Percentiles rank a stretch among this genome's conserved stretches.
These are phyloP conservation scores for Melanargia galathea DNA, from an alignment of 2,888 invertebrate genomes.

Conservation along the genomic window DNA sequence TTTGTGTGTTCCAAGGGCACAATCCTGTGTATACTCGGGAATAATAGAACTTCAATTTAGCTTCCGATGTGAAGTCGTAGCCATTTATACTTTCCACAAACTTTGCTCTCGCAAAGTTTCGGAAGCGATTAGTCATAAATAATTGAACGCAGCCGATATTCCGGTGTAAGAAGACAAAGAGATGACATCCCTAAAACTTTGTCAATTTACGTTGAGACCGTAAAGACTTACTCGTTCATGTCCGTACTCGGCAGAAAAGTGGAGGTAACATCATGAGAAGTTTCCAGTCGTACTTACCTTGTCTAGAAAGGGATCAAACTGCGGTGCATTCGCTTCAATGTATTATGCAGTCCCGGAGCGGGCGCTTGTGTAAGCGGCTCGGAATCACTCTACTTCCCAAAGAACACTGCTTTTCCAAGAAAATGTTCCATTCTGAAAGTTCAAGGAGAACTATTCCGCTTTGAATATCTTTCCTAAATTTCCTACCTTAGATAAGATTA, in stretches of 20 bases:
- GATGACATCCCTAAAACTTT: constrained; percentile 75
- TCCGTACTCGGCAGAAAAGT: constrained; percentile 71
- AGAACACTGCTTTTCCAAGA: constrained; percentile 65
- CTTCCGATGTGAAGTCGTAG: constrained; percentile 31
- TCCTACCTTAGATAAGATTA: constrained; percentile 38
- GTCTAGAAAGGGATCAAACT: constrained; percentile 80
- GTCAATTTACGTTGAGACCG: constrained; percentile 71
- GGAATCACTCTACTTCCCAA: constrained; percentile 66
- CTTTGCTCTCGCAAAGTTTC: constrained; percentile 56
- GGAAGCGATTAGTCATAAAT: constrained; percentile 73
- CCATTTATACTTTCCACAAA: constrained; percentile 49
- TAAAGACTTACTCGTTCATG: constrained; percentile 73
- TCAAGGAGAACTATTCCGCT: constrained; percentile 58
- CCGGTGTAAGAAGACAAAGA: constrained; percentile 71
- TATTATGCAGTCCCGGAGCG: constrained; percentile 77
- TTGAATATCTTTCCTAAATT: constrained; percentile 65
- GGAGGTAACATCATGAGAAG: constrained; percentile 73
- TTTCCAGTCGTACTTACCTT: constrained; percentile 78
- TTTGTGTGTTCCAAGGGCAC: background rate
- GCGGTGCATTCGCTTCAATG: constrained; percentile 79
- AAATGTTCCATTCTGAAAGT: constrained; percentile 71
- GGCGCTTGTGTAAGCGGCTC: constrained; percentile 73
- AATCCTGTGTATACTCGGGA: constrained; percentile 9
- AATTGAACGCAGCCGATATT: constrained; percentile 73
- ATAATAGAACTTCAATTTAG: constrained; percentile 30